Base-by-base conservation (phyloP, 2,797 vertebrate species). In the Sarcophilus harrisii region DNA sequence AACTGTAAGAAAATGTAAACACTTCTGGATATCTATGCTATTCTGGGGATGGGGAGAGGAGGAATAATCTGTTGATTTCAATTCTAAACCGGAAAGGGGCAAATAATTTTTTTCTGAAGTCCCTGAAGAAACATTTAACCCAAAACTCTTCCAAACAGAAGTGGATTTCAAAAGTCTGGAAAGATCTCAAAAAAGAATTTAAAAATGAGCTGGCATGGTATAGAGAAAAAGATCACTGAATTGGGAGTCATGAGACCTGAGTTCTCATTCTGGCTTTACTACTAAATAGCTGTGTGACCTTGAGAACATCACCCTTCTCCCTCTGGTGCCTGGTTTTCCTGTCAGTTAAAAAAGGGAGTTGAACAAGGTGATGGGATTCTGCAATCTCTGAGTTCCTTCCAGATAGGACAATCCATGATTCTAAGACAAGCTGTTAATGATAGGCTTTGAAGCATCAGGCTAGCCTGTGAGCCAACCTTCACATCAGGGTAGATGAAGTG, bases 51-150 rank as follows among this genome's bases (percentile, higher is more conserved):
- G 21, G 8, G 21, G 8, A 49, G 57, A 92, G 89, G 92, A 96
- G 96, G 93, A 11, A 90, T 45, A 91, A 96, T 94, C 97, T 89
- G 93, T 97, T 98, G 58, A 91, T 95, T 97, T 95, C 94, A 97
- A 93, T 93, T 95, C 94, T 96, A 90, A 96, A 95, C 52, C 96
- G 93, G 91, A 95, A 95, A 94, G 96, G 94, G 90, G 95, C 94
- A 92, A 96, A 49, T 96, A 90, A 91, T 95, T 96, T 95, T 97
- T 98, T 97, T 96, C 97, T 96, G 91, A 92, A 54, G 52, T 94
- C 96, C 91, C 96, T 89, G 62, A 73, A 92, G 97, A 95, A 91
- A 29, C 0, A n/a, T 95, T 57, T 62, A 96, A 94, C 55, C 87
- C 73, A 91, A 96, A 87, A 91, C 87, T 94, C 91, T 92, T 94